Percentiles rank a stretch among this genome's conserved stretches.
phyloP scores from a whole-genome alignment of 2,888 invertebrate species.

The Drosophila niveifrons region DNA sequence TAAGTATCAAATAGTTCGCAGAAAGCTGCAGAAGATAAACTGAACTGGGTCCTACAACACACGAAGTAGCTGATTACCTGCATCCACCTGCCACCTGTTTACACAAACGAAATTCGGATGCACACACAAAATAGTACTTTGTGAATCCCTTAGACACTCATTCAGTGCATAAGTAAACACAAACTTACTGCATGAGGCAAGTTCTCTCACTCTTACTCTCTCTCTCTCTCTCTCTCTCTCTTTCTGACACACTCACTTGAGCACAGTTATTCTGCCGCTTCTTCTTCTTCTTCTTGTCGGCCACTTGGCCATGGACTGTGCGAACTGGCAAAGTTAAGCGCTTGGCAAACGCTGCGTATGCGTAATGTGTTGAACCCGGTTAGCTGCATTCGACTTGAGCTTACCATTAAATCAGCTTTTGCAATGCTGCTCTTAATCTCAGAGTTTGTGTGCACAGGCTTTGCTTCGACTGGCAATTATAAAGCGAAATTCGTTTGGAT shows the following conservation, averaged over 20 bases:
- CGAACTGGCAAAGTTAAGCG: background rate
- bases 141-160: constrained; percentile 19
- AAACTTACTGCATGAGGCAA: constrained; percentile 11
- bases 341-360: constrained; percentile 50
- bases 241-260: too few species aligned
- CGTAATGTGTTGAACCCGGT: constrained; percentile 37
- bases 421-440: constrained; percentile 56
- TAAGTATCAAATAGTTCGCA: background rate
- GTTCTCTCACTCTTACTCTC: background rate
- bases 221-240: too few species aligned
- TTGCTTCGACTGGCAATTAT: constrained; percentile 46
- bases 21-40: background rate
- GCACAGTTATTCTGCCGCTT: too few species aligned
- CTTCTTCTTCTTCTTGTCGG: constrained; percentile 2
- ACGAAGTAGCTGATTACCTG: background rate
- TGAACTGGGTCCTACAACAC: background rate
- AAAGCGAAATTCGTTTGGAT: constrained; percentile 43
- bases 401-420: constrained; percentile 52
- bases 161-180: constrained; percentile 36
- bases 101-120: background rate
- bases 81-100: background rate
- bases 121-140: background rate
- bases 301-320: constrained; percentile 21
- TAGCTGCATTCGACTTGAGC: constrained; percentile 34
- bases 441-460: constrained; percentile 16